Conservation (phyloP, 2,797 vertebrate genomes). For the Brachymystax lenok region DNA sequence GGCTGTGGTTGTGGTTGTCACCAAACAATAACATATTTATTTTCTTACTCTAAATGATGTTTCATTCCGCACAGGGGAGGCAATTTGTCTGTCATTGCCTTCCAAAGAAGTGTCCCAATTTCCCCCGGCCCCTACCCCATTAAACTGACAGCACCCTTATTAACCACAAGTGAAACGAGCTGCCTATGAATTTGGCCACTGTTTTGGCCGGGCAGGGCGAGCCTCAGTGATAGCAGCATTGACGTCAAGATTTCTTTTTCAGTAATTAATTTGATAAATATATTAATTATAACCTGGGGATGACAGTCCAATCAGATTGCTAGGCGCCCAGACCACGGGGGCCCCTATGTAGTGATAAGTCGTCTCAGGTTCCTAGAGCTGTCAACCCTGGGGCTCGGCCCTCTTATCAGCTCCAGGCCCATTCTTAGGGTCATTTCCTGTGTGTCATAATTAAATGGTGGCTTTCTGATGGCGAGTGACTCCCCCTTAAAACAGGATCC, state of each 20-base stretch:
- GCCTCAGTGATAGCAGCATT: slow-evolving; percentile 68
- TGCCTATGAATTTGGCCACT: slow-evolving; percentile 93
- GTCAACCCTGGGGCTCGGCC: slow-evolving; percentile 85
- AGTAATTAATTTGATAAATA: slow-evolving; percentile 99
- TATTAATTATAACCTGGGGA: slow-evolving; percentile 99
- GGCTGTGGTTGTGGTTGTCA: slow-evolving; percentile 84
- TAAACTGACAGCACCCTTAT: slow-evolving; percentile 95
- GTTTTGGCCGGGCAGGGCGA: slow-evolving; percentile 81
- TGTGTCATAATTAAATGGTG: slow-evolving; percentile 96
- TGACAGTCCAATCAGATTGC: slow-evolving; percentile 99
- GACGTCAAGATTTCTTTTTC: slow-evolving; percentile 86
- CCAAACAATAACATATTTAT: slow-evolving; percentile 90
- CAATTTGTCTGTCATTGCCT: slow-evolving; percentile 98
- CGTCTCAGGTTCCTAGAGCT: slow-evolving; percentile 91
- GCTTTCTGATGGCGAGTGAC: slow-evolving; percentile 85
- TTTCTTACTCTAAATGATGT: slow-evolving; percentile 78
- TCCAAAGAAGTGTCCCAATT: slow-evolving; percentile 84
- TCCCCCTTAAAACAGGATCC: slow-evolving; percentile 66
- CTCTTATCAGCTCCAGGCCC: slow-evolving; percentile 84
- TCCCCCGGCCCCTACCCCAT: slow-evolving; percentile 74
- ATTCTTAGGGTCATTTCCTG: slow-evolving; percentile 94
- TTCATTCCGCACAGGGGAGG: slow-evolving; percentile 84
- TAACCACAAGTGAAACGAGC: slow-evolving; percentile 88
- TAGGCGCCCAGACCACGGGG: slow-evolving; percentile 83
- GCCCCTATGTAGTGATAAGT: slow-evolving; percentile 88